Conservation (phyloP, 2,797 vertebrate species). For the Xenops minutus region DNA sequence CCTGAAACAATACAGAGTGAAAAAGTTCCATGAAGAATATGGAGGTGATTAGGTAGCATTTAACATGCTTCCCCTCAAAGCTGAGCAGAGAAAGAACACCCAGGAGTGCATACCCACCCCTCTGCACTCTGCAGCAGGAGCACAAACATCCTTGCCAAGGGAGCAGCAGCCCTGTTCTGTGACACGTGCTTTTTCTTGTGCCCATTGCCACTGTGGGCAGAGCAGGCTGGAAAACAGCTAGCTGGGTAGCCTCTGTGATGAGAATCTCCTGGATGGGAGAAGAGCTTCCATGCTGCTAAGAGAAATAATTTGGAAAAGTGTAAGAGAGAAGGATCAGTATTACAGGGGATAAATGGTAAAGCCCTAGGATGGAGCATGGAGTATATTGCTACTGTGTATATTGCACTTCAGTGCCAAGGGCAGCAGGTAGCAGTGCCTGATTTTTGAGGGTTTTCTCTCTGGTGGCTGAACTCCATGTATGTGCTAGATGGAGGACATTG, state of each 20-base stretch:
- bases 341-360: background rate
- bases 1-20: background rate
- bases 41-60: background rate
- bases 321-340: background rate
- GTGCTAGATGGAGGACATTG: background rate
- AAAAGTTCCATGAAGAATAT: background rate
- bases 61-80: background rate
- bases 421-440: background rate
- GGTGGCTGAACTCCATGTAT: background rate
- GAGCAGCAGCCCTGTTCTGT: background rate
- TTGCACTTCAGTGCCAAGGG: background rate
- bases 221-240: background rate
- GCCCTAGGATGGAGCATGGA: background rate
- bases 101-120: accelerated
- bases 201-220: accelerated
- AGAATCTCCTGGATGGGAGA: background rate
- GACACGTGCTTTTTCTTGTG: accelerated
- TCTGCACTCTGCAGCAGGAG: background rate
- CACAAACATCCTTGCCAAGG: background rate
- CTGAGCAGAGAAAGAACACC: background rate
- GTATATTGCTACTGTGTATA: background rate
- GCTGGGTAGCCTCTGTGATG: background rate
- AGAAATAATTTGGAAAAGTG: background rate
- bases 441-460: background rate
- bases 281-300: background rate